A percentile compares a stretch with the other conserved stretches of the same genome.
Conservation (phyloP, 2,113 vertebrate genomes). For the Pristiophorus japonicus region DNA sequence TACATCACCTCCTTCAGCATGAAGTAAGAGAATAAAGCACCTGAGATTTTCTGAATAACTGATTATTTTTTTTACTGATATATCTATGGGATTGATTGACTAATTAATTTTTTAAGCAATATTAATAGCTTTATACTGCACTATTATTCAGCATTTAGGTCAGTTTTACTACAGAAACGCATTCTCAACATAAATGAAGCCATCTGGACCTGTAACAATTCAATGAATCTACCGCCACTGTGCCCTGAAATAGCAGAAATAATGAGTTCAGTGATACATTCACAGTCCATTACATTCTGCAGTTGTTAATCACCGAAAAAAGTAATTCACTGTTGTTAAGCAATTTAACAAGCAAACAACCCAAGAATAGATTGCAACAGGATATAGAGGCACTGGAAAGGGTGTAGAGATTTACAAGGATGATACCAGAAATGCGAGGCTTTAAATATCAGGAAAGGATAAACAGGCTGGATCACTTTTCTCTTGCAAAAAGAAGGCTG, state of each 20-base stretch:
- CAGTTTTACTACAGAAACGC: not conserved
- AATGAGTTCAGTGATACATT: not conserved
- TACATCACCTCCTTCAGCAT: not conserved
- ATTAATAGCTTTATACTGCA: not conserved
- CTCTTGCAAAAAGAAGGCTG: no score
- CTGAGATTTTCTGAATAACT: not conserved
- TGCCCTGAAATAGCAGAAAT: not conserved
- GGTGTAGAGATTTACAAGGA: no score
- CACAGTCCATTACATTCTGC: not conserved
- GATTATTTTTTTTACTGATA: not conserved
- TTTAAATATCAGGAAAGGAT: no score
- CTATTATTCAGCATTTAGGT: not conserved
- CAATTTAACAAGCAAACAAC: slow-evolving; percentile 7
- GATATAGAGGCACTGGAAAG: no score
- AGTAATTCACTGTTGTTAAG: not conserved
- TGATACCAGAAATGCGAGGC: no score
- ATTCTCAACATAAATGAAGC: not conserved
- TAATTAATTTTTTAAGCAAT: not conserved
- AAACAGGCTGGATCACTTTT: no score
- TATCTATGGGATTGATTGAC: not conserved
- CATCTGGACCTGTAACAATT: not conserved
- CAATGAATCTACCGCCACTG: not conserved
- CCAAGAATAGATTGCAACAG: not conserved
- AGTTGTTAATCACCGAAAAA: slow-evolving; percentile 5
- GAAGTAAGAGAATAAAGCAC: not conserved